Percentiles rank a stretch among this genome's conserved stretches.
phyloP scores from a whole-genome alignment of 2,113 vertebrate species.

The Xiphophorus couchianus region DNA sequence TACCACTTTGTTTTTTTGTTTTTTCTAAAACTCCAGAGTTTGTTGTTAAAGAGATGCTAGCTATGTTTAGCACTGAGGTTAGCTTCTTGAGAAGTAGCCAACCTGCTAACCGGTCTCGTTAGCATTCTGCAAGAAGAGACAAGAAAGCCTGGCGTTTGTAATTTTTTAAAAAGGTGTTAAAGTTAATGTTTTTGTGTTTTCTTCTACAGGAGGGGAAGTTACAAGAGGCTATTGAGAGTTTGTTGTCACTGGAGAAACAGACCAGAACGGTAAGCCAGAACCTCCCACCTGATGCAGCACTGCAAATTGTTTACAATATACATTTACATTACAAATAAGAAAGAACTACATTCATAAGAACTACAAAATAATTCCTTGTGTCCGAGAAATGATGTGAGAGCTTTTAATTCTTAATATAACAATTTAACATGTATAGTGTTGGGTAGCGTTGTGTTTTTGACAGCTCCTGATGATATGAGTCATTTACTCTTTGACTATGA shows the following conservation, averaged over 20 bases:
- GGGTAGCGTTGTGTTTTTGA: not conserved
- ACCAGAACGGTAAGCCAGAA: constrained; percentile 89
- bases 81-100: not conserved
- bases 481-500: not conserved
- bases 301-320: too few relatives aligned
- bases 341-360: not conserved
- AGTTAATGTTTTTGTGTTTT: not conserved
- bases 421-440: not conserved
- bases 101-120: too few relatives aligned
- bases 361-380: not conserved
- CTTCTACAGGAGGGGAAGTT: constrained; percentile 89
- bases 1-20: not conserved
- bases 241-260: constrained; percentile 97
- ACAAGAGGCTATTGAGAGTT: constrained; percentile 94
- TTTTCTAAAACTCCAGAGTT: not conserved
- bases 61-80: not conserved
- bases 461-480: not conserved
- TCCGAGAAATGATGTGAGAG: not conserved
- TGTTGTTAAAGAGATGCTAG: not conserved
- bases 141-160: not conserved
- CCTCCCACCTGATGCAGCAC: not conserved
- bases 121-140: not conserved
- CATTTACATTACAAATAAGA: not conserved
- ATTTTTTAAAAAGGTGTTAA: not conserved
- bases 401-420: not conserved